Evolutionary conservation across 2,113 vertebrate species (phyloP), one percentile per base, ranked within the genome.

Genomic region (Tautogolabrus adspersus): DNA sequence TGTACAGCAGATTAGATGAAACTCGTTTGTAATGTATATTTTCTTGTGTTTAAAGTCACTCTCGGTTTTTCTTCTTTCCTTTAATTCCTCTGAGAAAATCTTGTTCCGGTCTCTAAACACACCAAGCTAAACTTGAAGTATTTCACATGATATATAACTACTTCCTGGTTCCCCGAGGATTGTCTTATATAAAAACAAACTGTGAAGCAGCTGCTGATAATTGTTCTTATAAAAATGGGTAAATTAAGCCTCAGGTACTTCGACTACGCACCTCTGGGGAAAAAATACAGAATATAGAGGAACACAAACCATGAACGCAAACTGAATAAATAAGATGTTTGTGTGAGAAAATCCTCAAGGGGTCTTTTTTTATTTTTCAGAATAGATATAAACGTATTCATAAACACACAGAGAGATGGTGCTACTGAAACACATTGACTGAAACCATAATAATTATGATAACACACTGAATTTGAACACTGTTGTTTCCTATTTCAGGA

Each of bases 201-300:
- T 52, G 49, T 52, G 49, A 52, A 72, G 59, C 69, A 64, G 62
- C 40, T 59, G n/a, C 40, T 47, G 60, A 23, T 67, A 78, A 78
- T 54, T 75, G 63, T 69, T 67, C 2, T 62, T 64, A 84, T 66
- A 82, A 84, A 34, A 84, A 59, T 81, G 55, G 21, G 5, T 80
- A 75, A 84, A 70, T 64, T 26, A 49, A 38, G 37, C 65, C 81
- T 51, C 70, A 37, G 63, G 61, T 69, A 73, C 34, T 23, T 63
- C n/a, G 19, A 15, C 30, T 21, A 22, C 15, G 38, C 26, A 37
- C 52, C 15, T 13, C 42, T 18, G 61, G 76, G 65, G 54, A 82
- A 67, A 38, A 65, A n/a, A 13, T 8, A 40, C 9, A 34, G 23
- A 66, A 23, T 46, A 60, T 13, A 30, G 37, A 80, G 22, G 37